Conservation (phyloP, 2,797 vertebrate genomes). For the Dryobates pubescens region DNA sequence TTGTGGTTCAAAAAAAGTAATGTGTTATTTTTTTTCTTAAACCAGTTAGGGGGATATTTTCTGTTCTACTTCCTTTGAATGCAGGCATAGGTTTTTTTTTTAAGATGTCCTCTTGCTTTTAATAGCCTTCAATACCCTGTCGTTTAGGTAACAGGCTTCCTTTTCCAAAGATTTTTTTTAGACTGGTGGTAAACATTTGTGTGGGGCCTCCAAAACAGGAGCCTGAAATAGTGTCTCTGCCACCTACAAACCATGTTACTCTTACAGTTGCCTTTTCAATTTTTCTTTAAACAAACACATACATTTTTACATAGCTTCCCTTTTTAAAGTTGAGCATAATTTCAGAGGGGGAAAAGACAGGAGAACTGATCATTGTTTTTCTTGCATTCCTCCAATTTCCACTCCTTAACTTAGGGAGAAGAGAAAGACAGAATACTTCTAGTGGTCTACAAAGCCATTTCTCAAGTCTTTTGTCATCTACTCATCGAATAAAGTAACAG, state of each 20-base stretch:
- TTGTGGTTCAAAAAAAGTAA: neutral
- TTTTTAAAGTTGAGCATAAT: neutral
- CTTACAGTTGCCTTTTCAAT: neutral
- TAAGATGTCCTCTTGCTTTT: neutral
- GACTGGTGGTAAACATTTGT: neutral
- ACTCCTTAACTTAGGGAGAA: neutral
- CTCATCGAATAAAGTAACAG: neutral
- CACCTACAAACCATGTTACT: neutral
- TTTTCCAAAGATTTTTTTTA: neutral
- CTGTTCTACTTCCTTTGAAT: neutral
- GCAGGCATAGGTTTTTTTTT: neutral
- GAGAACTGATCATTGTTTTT: neutral
- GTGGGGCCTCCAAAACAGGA: neutral
- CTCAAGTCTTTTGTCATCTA: neutral
- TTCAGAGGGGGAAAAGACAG: neutral
- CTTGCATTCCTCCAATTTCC: neutral
- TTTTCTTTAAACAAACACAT: neutral
- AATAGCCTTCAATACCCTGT: neutral
- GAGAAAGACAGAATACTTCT: neutral
- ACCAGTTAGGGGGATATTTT: neutral
- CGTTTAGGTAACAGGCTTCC: constrained; percentile 12
- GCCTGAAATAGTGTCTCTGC: neutral
- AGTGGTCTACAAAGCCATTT: neutral
- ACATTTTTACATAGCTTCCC: neutral
- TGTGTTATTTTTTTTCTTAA: neutral